Evolutionary conservation across 2,888 invertebrate genomes (phyloP), one percentile per base, ranked within the genome.

Genomic region (Drosophila acutilabella): DNA sequence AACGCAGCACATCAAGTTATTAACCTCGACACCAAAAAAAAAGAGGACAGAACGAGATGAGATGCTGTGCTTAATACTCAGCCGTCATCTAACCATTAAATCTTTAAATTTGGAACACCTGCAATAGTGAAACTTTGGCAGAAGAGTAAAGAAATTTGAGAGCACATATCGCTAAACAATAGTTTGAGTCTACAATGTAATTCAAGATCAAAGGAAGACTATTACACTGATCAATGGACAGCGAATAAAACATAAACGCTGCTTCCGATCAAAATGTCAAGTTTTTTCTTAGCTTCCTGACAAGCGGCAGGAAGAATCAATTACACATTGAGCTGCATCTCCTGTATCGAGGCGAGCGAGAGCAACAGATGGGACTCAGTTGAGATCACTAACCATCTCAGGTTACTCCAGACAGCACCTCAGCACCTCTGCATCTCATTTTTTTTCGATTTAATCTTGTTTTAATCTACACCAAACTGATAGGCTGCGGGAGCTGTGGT

Each of bases 151-250:
- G 44, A 57, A 65, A 33, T 50, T 48, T 13, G 20, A 42, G 11
- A 23, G 4, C 10, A 23, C 0, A 18, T 16, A 18, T 48, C 44
- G n/a, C 33, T 33, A 16, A 3, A n/a, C 13, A 23, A 58, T 36
- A 59, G 52, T 45, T 52, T 42, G 8, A 6, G 16, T 4, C 20
- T 53, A 36, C 14, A 50, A 47, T 36, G 57, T 42, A 85, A 87
- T 67, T 65, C 69, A 84, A 83, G 83, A 87, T 81, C 64, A 70
- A 71, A 74, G 88, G 85, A 87, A 79, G 82, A 84, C 60, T 64
- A 74, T 83, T 87, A 76, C 72, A 74, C 85, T 84, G 82, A 87
- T 79, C 88, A 71, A 56, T 87, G 88, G 68, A 62, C 73, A 72
- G 45, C 41, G 67, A 69, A 20, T 20, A 20, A 4, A 20, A 20